Percentiles rank a stretch among this genome's conserved stretches.
Evolutionary conservation across 1,140 invertebrate species (phyloP).

Genomic region (Drosophila ananassae): DNA sequence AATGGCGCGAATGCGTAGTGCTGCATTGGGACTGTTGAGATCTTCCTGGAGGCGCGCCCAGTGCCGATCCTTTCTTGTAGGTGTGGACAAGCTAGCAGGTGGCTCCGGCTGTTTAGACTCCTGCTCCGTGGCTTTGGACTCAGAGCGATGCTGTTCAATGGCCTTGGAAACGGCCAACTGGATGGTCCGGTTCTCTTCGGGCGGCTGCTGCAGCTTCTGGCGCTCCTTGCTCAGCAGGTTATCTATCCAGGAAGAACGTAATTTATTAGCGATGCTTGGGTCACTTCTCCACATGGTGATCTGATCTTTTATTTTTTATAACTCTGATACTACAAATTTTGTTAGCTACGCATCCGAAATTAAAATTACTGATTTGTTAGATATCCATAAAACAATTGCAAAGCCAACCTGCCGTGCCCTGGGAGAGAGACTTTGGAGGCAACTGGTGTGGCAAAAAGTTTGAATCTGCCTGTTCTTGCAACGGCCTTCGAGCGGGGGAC

Average conservation of each 20-base stretch:
- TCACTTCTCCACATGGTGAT: conserved; percentile 26
- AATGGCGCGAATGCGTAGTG: conserved; percentile 62
- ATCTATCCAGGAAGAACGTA: conserved; percentile 26
- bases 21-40: conserved; percentile 76
- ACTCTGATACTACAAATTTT: conserved; percentile 31
- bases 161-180: conserved; percentile 9
- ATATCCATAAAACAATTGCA: conserved; percentile 18
- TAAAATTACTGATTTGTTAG: background rate
- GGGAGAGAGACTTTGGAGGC: conserved; percentile 10
- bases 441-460: conserved; percentile 3
- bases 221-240: conserved; percentile 8
- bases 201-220: conserved; percentile 8
- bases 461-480: conserved; percentile 25
- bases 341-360: conserved; percentile 23
- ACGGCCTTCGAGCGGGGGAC: conserved; percentile 24
- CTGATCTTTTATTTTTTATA: background rate
- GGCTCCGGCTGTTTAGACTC: background rate
- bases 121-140: conserved; percentile 2
- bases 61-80: conserved; percentile 14
- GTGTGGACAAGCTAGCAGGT: conserved; percentile 1
- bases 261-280: conserved; percentile 6
- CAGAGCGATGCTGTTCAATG: conserved; percentile 2
- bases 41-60: conserved; percentile 65
- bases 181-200: background rate
- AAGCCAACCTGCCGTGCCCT: conserved; percentile 56